These are phyloP conservation scores for Epizoanthus fatuus DNA, from an alignment of 92 coral and sea anemone genomes.

Conservation along the genomic window DNA sequence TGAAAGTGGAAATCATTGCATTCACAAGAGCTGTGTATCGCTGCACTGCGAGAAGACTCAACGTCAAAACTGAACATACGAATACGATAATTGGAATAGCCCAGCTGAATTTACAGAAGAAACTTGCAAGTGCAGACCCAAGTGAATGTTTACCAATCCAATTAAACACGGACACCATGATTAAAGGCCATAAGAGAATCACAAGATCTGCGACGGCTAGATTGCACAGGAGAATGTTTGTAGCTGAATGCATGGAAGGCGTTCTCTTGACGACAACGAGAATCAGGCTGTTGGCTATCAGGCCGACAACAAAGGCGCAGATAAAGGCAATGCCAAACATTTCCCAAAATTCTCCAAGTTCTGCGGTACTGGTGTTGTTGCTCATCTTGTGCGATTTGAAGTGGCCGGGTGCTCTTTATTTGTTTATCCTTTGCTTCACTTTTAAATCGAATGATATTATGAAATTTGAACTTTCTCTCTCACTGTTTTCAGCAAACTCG, in stretches of 20 bases:
- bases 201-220: slow-evolving; percentile 5
- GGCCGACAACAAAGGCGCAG: background rate
- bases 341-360: too few species aligned
- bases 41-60: slow-evolving; percentile 5
- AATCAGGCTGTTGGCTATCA: slow-evolving; percentile 11
- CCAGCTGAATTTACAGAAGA: background rate
- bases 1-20: background rate
- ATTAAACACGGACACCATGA: background rate
- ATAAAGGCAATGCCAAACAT: too few species aligned
- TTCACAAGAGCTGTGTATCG: slow-evolving; percentile 15
- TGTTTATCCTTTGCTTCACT: too few species aligned
- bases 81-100: background rate
- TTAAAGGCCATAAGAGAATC: slow-evolving; percentile 1
- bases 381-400: too few species aligned
- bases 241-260: slow-evolving; percentile 21
- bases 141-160: background rate
- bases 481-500: too few species aligned
- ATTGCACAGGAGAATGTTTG: slow-evolving; percentile 12
- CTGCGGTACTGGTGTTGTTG: too few species aligned
- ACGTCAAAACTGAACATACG: slow-evolving; percentile 3
- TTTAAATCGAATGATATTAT: too few species aligned
- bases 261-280: slow-evolving; percentile 27
- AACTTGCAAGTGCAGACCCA: background rate
- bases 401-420: too few species aligned
- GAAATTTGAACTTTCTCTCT: too few species aligned